Conservation (phyloP, 1,140 invertebrate genomes). For the Drosophila pseudoobscura region DNA sequence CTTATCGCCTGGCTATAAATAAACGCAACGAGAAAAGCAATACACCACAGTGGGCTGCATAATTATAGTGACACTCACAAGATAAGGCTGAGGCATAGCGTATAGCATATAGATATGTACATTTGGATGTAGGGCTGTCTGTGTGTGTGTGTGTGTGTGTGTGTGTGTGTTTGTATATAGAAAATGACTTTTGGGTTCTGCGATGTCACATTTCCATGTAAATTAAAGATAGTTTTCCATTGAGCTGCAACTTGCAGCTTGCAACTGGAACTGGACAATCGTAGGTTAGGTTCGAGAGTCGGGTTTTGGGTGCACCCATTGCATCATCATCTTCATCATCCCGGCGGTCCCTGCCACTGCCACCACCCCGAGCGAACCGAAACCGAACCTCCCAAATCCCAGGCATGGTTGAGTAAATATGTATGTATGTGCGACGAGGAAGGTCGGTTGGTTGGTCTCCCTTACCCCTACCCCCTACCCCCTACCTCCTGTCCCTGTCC, state of each 20-base stretch:
- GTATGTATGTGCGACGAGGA: conserved; percentile 36
- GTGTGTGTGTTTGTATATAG: conserved; percentile 26
- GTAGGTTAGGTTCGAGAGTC: conserved; percentile 33
- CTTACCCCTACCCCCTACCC: neutral
- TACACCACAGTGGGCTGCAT: conserved; percentile 21
- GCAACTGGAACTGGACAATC: neutral
- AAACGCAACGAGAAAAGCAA: conserved; percentile 28
- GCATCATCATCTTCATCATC: conserved; percentile 5
- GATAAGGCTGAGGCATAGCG: neutral
- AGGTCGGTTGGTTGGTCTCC: conserved; percentile 20
- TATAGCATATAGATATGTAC: neutral
- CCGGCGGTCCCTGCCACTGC: conserved; percentile 5
- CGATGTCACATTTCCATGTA: conserved; percentile 11
- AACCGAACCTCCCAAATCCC: conserved; percentile 42
- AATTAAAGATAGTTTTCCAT: conserved; percentile 14
- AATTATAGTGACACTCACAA: conserved; percentile 1
- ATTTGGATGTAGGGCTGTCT: conserved; percentile 22
- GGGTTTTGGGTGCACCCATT: conserved; percentile 11
- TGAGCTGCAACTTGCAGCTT: too few species aligned
- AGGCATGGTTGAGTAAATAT: conserved; percentile 69
- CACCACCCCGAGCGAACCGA: conserved; percentile 1
- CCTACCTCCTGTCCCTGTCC: neutral
- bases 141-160: conserved; percentile 38
- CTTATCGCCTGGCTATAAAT: conserved; percentile 43
- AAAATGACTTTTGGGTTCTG: too few species aligned